Base-by-base conservation (phyloP, 2,888 invertebrate genomes). In the Cerceris rybyensis region DNA sequence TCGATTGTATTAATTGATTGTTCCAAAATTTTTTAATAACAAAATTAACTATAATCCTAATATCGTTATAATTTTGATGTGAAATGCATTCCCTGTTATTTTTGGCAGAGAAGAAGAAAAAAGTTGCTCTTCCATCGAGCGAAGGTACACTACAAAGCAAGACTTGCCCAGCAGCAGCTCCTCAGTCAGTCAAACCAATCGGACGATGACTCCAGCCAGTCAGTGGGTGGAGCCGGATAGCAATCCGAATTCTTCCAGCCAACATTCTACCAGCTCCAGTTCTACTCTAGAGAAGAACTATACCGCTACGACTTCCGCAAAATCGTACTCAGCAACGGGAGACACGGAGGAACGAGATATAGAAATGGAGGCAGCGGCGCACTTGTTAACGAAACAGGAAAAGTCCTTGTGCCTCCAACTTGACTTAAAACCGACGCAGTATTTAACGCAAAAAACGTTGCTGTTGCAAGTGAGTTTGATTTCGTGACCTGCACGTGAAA, bases 401-500 rank as follows among this genome's bases (percentile, higher is more conserved):
- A 92, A 92, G 81, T 88, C 87, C 46, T 86, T 92, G 74, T 92
- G 92, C 78, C 88, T 92, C 71, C 92, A 92, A 78, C 94, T 98
- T 90, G 96, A 97, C 91, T 93, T 98, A 90, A 95, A 96, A 86
- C 97, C 98, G 81, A 96, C 97, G 74, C 97, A 97, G 92, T 98
- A 98, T 93, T 95, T 97, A 87, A 97, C 97, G 5, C 94, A 98
- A 92, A 98, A 98, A 93, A 96, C 98, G 13, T 95, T 97, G 86
- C 94, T 98, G 80, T 94, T 98, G 73, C 95, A 96, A 90, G 96
- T 96, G 79, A 93, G 82, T 81, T n/a, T 9, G 50, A 11, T n/a
- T 43, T 13, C 11, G 7, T 6, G 52, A 11, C 4, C 39, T 13
- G 13, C 42, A 13, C 9, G n/a, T 46, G 9, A 11, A 28, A 1